Evolutionary conservation across 2,888 invertebrate genomes (phyloP).

Genomic region (Microdon myrmicae): DNA sequence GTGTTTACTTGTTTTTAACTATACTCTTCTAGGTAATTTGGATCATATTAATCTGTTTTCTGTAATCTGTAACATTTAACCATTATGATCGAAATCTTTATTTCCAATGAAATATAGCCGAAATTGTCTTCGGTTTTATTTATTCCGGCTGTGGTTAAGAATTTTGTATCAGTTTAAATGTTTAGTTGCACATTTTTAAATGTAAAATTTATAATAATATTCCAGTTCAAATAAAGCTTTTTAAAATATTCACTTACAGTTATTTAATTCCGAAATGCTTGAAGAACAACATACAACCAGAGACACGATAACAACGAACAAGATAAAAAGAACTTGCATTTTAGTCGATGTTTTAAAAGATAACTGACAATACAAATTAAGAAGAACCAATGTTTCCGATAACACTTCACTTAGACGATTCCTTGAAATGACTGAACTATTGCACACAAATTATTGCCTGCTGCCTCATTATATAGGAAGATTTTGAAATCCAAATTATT

Average conservation of each 20-base stretch:
- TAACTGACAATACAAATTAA: neutral
- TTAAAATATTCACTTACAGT: conserved; percentile 59
- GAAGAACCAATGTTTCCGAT: conserved; percentile 2
- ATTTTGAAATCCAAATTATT: conserved; percentile 28
- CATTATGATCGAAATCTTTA: no score
- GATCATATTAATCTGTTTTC: no score
- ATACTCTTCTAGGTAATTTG: conserved; percentile 3
- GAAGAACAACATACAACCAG: no score
- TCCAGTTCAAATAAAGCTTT: no score
- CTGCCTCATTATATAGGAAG: conserved; percentile 7
- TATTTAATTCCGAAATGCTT: conserved; percentile 62
- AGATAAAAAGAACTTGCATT: no score
- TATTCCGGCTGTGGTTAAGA: conserved; percentile 8
- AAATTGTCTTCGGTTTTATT: conserved; percentile 14
- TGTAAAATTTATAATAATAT: neutral
- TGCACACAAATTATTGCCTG: conserved; percentile 12
- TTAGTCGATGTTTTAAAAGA: conserved; percentile 6
- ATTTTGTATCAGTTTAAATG: conserved; percentile 1
- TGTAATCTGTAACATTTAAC: no score
- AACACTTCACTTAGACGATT: conserved; percentile 27
- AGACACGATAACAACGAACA: no score
- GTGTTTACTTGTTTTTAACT: conserved; percentile 1
- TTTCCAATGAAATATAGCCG: conserved; percentile 27
- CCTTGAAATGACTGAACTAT: conserved; percentile 28
- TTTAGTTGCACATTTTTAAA: neutral